Conservation (phyloP, 2,113 vertebrate genomes). For the Brachypteracias leptosomus region DNA sequence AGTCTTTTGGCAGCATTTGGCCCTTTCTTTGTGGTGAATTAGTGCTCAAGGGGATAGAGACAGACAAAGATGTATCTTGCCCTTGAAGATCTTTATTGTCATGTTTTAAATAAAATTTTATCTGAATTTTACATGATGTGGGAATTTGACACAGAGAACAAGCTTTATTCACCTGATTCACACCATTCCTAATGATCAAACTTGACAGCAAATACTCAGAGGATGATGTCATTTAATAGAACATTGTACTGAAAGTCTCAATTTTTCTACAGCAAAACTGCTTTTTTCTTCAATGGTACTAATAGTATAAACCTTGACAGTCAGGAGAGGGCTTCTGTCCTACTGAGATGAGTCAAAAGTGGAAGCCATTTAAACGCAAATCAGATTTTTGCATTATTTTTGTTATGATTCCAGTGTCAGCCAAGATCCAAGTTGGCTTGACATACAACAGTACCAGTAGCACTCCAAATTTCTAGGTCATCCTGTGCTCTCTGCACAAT, state of each 20-base stretch:
- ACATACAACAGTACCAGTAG: neutral
- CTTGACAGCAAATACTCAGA: neutral
- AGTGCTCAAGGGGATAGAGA: neutral
- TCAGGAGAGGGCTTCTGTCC: neutral
- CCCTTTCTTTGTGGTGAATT: neutral
- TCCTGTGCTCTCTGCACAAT: neutral
- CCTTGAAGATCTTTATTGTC: neutral
- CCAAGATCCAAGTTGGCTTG: neutral
- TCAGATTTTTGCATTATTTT: neutral
- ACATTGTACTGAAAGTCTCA: neutral
- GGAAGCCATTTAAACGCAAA: neutral
- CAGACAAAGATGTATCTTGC: neutral
- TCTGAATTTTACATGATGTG: neutral
- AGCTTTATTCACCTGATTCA: neutral
- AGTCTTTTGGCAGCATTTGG: neutral
- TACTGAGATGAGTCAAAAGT: neutral
- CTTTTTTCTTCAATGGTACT: neutral
- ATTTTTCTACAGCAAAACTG: neutral
- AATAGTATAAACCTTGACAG: neutral
- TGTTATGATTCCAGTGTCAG: neutral
- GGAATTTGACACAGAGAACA: neutral
- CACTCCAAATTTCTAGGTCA: neutral
- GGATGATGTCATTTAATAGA: neutral
- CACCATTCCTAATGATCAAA: neutral
- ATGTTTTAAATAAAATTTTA: neutral